A percentile compares a stretch with the other conserved stretches of the same genome.
phyloP scores from a whole-genome alignment of 2,113 vertebrate genomes.

The Mellivora capensis region DNA sequence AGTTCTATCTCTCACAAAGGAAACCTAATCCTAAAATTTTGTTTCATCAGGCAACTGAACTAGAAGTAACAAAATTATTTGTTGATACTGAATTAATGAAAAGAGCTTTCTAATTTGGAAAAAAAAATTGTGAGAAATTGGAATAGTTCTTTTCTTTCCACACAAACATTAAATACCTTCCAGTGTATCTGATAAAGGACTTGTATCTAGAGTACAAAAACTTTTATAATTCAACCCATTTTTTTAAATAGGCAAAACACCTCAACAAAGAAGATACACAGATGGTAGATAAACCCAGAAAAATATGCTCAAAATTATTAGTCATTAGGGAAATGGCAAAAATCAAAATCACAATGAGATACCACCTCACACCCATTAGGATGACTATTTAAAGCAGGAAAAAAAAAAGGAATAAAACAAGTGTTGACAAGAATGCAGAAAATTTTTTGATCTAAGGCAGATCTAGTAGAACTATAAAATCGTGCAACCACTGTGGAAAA shows the following conservation, averaged over 20 bases:
- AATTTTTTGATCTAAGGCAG: not conserved
- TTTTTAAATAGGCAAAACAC: not conserved
- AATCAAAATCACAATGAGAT: conserved; percentile 13
- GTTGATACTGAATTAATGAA: not conserved
- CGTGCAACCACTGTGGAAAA: not conserved
- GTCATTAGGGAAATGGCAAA: conserved; percentile 18
- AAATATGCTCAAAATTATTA: conserved; percentile 7
- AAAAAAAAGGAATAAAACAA: not conserved
- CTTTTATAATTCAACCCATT: not conserved
- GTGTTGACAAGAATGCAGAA: not conserved
- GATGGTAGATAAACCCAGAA: not conserved
- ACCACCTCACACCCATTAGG: not conserved
- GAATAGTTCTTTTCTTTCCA: not conserved
- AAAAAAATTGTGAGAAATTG: not conserved
- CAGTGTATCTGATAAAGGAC: not conserved
- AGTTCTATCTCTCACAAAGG: not conserved
- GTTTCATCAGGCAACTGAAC: conserved; percentile 4
- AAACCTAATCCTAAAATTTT: conserved; percentile 27
- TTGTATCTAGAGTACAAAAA: not conserved
- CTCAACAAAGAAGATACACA: not conserved
- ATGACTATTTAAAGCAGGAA: not conserved
- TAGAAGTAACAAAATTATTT: not conserved
- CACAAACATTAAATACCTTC: not conserved
- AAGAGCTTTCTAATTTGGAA: not conserved
- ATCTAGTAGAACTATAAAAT: not conserved